Evolutionary conservation across 2,888 invertebrate genomes (phyloP), one percentile per base, ranked within the genome.

Genomic region (Itoplectis maculator): DNA sequence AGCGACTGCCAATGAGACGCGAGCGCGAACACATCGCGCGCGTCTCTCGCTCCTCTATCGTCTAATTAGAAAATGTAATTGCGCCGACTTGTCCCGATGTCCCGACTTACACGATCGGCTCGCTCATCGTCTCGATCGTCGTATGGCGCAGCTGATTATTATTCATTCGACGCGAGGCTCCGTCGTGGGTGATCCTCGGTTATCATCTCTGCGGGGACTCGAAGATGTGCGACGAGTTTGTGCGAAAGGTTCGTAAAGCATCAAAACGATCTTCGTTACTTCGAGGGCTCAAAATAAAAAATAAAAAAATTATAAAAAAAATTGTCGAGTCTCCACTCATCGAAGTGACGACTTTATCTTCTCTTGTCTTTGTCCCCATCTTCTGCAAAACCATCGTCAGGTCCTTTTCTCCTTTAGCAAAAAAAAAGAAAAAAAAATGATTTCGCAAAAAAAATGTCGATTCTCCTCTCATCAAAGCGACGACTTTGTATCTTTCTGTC

Each of bases 1-100:
- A 61, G 40, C 74, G 70, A 29, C 68, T 61, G 37, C 51, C 61
- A 61, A 9, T 40, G 11, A 8, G 18, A 61, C n/a, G n/a, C n/a
- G n/a, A n/a, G n/a, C n/a, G n/a, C n/a, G n/a, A n/a, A n/a, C n/a
- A 37, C 61, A 37, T 70, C 29, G 79, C 78, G 59, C 69, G 79
- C 29, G 29, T 77, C 56, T 73, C 69, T 56, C 29, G 37, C 42
- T 63, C 70, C 42, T 63, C 70, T 42, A 75, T 76, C 82, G 72
- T 72, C 82, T 80, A 83, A 82, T 82, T 82, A 77, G 82, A 79
- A 82, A 77, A 79, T 76, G 79, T 82, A 79, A 79, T 82, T 80
- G 79, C 79, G 35, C 61, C 42, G 76, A 79, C 76, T 77, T 45
- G 72, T 68, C 59, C 59, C 66, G 18, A 40, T 37, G 42, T n/a